Evolutionary conservation across 2,113 vertebrate genomes (phyloP).

Genomic region (Eulemur rufifrons): DNA sequence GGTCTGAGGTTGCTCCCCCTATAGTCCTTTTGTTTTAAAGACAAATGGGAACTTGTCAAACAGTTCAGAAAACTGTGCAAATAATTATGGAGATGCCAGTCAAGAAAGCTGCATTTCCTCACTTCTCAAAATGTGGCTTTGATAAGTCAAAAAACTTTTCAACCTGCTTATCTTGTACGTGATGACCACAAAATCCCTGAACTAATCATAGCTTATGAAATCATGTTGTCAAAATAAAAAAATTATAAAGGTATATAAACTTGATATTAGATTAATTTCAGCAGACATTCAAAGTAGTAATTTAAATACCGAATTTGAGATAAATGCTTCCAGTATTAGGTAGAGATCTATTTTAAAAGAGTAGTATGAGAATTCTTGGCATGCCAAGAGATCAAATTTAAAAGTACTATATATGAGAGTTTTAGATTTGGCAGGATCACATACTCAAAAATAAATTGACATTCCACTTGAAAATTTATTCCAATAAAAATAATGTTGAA

Average conservation of each 20-base stretch:
- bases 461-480: conserved; percentile 22
- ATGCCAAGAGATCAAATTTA: conserved; percentile 61
- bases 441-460: conserved; percentile 41
- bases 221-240: conserved; percentile 72
- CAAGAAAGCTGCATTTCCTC: conserved; percentile 30
- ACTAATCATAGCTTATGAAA: conserved; percentile 71
- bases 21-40: conserved; percentile 61
- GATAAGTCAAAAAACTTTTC: conserved; percentile 73
- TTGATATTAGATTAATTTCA: conserved; percentile 74
- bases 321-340: conserved; percentile 68
- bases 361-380: conserved; percentile 55
- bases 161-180: conserved; percentile 67
- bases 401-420: conserved; percentile 16
- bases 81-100: conserved; percentile 62
- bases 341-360: conserved; percentile 63
- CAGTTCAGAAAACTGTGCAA: conserved; percentile 58
- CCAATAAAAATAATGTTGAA: conserved; percentile 19
- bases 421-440: conserved; percentile 58
- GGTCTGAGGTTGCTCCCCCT: conserved; percentile 1
- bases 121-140: background rate
- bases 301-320: conserved; percentile 75
- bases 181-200: conserved; percentile 68
- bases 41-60: conserved; percentile 64
- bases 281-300: conserved; percentile 71
- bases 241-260: conserved; percentile 59